Evolutionary conservation across 2,113 vertebrate genomes (phyloP).

Genomic region (Sphaerodactylus townsendi): DNA sequence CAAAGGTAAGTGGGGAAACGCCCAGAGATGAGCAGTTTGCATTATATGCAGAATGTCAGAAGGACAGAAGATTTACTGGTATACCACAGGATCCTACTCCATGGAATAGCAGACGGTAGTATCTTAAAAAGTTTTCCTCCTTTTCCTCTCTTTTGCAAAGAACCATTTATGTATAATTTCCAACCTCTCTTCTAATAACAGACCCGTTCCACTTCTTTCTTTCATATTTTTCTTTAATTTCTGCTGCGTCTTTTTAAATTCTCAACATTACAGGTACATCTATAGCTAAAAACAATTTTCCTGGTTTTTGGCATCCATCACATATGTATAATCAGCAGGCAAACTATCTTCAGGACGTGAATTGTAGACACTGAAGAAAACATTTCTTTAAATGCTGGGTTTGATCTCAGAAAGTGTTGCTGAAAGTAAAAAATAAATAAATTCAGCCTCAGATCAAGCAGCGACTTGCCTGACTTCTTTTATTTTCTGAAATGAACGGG

Average conservation of each 20-base stretch:
- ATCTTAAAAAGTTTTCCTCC: conserved; percentile 2
- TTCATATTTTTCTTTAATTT: not conserved
- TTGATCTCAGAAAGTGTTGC: not conserved
- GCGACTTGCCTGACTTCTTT: not conserved
- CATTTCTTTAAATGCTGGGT: not conserved
- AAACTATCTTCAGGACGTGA: not conserved
- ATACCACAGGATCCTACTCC: not conserved
- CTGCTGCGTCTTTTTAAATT: conserved; percentile 22
- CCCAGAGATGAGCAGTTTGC: not conserved
- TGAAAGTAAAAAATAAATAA: accelerated
- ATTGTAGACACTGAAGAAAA: not conserved
- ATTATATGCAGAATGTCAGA: not conserved
- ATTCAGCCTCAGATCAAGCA: not conserved
- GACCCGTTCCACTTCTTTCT: conserved; percentile 17
- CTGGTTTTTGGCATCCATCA: not conserved
- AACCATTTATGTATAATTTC: conserved; percentile 26
- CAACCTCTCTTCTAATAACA: not conserved
- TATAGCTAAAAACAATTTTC: not conserved
- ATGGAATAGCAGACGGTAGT: not conserved
- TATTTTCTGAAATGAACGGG: not conserved
- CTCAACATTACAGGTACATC: not conserved
- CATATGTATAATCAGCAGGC: not conserved
- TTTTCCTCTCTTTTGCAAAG: not conserved
- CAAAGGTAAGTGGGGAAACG: no score
- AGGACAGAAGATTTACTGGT: not conserved